Percentiles rank a stretch among this genome's conserved stretches.
These are phyloP conservation scores for Galerucella nymphaeae DNA, from an alignment of 2,888 invertebrate genomes.

Conservation along the genomic window DNA sequence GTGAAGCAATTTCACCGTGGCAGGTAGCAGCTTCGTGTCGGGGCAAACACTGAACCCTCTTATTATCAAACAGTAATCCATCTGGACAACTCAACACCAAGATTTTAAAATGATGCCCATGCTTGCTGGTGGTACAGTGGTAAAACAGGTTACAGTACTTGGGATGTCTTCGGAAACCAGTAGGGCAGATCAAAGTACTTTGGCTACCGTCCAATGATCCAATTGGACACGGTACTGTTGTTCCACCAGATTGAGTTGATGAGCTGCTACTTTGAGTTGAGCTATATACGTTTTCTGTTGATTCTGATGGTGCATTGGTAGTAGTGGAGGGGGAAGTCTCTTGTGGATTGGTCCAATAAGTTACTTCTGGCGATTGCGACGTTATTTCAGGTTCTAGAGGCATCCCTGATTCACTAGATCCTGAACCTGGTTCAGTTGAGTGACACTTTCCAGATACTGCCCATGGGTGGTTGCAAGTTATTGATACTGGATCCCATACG, in stretches of 20 bases:
- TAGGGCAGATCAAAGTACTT: slow-evolving; percentile 80
- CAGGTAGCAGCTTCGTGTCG: slow-evolving; percentile 71
- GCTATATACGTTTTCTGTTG: neutral
- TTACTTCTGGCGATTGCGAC: slow-evolving; percentile 10
- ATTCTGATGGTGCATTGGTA: neutral
- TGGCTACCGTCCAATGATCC: slow-evolving; percentile 77
- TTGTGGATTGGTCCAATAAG: neutral
- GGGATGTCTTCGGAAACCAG: slow-evolving; percentile 85
- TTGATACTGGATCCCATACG: slow-evolving; percentile 76
- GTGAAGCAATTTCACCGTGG: slow-evolving; percentile 68
- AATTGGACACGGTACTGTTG: slow-evolving; percentile 63
- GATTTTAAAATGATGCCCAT: slow-evolving; percentile 78
- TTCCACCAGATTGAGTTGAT: slow-evolving; percentile 1
- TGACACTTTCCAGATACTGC: slow-evolving; percentile 63
- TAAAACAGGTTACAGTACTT: slow-evolving; percentile 87
- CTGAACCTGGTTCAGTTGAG: neutral
- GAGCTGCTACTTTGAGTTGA: neutral
- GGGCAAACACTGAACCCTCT: slow-evolving; percentile 77
- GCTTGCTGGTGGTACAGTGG: slow-evolving; percentile 76
- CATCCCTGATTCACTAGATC: neutral
- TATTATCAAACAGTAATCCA: slow-evolving; percentile 80
- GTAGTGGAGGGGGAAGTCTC: slow-evolving; percentile 4
- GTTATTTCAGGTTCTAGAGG: neutral
- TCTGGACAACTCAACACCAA: slow-evolving; percentile 81
- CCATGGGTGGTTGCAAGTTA: slow-evolving; percentile 73